Base-by-base conservation (phyloP, 2,888 invertebrate species). In the Smittia sp. region DNA sequence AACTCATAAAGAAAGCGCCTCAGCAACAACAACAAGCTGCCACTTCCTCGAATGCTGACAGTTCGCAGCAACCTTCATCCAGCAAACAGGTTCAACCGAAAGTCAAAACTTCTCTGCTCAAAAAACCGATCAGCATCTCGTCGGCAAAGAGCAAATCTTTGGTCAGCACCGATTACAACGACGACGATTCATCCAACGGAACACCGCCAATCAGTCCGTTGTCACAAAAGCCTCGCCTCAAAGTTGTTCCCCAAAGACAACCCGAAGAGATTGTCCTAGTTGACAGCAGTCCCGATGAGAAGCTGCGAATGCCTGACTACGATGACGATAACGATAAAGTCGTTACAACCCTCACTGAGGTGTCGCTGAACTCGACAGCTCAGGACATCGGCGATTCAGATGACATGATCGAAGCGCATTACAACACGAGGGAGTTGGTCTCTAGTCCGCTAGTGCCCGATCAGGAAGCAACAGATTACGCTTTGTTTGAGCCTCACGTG, bases 401-500 rank as follows among this genome's bases (percentile, higher is more conserved):
- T 76, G 86, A 86, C 76, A 86, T 86, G 0, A 85, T 86, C 62
- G 85, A 86, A 76, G 84, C 85, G 25, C 70, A 75, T 41, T 85
- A 85, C 75, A 84, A 84, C 0, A 84, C 85, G 74, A 82, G 83
- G 0, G 85, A 85, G 77, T 78, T 86, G 15, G 86, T 89, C 25
- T 86, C 88, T 0, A 87, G 88, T 70, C 85, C 87, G 0, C 80
- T 86, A 22, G 88, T 87, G 77, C 81, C 85, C 0, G 75, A 75
- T 27, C 65, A 20, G 15, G 86, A 85, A 75, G 85, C 85, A 76
- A 83, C 85, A 3, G 87, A 88, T 75, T 89, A 87, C 77, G 84
- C 89, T 7, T 78, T 89, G 0, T 89, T 88, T 77, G 86, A 88
- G 1, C 84, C 86, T 0, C 88, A 87, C 66, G 85, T 85, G 78